phyloP scores from a whole-genome alignment of 2,797 vertebrate genomes.

The Oreonectes daqikongensis region DNA sequence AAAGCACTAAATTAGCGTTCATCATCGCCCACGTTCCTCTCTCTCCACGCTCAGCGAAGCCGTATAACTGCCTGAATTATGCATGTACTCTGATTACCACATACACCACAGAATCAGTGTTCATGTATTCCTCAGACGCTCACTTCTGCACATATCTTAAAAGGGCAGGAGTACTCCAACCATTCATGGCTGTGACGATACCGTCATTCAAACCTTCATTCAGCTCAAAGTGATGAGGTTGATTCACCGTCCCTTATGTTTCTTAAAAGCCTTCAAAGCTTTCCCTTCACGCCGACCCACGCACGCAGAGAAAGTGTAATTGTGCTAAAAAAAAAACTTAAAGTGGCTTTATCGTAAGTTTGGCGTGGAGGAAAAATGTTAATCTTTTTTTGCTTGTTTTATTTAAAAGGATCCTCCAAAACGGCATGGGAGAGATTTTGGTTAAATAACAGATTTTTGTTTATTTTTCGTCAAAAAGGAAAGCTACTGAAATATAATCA shows the following conservation, averaged over 20 bases:
- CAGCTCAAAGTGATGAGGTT: constrained; percentile 37
- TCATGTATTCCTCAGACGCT: constrained; percentile 46
- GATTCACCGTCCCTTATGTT: constrained; percentile 34
- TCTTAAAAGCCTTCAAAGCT: constrained; percentile 27
- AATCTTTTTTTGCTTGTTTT: background rate
- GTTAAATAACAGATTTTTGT: too few relatives aligned
- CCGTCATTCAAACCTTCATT: constrained; percentile 36
- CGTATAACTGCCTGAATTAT: constrained; percentile 52
- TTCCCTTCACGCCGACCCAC: background rate
- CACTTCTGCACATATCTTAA: constrained; percentile 48
- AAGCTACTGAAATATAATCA: too few relatives aligned
- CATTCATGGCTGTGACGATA: constrained; percentile 28
- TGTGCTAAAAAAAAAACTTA: background rate
- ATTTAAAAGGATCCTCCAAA: background rate
- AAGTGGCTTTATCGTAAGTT: background rate
- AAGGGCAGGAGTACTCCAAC: constrained; percentile 45
- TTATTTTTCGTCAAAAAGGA: too few relatives aligned
- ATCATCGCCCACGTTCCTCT: constrained; percentile 49
- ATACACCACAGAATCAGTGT: constrained; percentile 40
- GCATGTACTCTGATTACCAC: constrained; percentile 55
- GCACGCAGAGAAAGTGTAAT: background rate
- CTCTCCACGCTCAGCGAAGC: constrained; percentile 16
- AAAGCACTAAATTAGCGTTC: constrained; percentile 40
- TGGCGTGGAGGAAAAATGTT: background rate
- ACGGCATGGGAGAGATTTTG: background rate